phyloP scores from a whole-genome alignment of 2,113 vertebrate species.

The Phasianus colchicus region DNA sequence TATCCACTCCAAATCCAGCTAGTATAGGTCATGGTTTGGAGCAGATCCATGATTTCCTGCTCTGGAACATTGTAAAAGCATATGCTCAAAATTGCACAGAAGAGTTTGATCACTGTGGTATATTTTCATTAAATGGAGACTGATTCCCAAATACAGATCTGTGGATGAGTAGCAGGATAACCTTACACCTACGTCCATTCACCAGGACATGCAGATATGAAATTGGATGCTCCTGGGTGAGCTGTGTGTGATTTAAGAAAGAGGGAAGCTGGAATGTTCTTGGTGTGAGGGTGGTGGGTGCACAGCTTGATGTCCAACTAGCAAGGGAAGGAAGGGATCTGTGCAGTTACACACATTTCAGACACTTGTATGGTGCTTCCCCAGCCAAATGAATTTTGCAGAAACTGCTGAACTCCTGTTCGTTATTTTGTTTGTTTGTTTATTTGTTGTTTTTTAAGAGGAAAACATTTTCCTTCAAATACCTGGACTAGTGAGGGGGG shows the following conservation, averaged over 20 bases:
- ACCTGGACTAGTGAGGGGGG: too few relatives aligned
- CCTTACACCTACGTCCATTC: background rate
- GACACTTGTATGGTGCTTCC: too few relatives aligned
- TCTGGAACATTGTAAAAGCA: background rate
- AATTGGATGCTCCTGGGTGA: background rate
- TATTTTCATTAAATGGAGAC: background rate
- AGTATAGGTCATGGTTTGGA: background rate
- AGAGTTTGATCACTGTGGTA: background rate
- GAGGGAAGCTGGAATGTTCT: background rate
- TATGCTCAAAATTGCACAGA: background rate
- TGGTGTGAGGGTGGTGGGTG: background rate
- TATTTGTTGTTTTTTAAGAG: background rate
- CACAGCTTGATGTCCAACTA: background rate
- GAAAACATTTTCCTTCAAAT: background rate
- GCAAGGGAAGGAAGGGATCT: background rate
- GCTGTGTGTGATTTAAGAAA: background rate
- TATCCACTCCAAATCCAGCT: background rate
- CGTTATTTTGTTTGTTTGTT: background rate
- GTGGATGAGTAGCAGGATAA: background rate
- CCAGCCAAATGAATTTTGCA: background rate
- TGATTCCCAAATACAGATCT: background rate
- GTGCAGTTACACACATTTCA: background rate
- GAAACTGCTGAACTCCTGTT: background rate
- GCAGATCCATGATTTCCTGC: background rate
- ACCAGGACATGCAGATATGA: background rate